Percentiles rank a stretch among this genome's conserved stretches.
phyloP scores from a whole-genome alignment of 2,888 invertebrate species.

The Petrolisthes cinctipes region DNA sequence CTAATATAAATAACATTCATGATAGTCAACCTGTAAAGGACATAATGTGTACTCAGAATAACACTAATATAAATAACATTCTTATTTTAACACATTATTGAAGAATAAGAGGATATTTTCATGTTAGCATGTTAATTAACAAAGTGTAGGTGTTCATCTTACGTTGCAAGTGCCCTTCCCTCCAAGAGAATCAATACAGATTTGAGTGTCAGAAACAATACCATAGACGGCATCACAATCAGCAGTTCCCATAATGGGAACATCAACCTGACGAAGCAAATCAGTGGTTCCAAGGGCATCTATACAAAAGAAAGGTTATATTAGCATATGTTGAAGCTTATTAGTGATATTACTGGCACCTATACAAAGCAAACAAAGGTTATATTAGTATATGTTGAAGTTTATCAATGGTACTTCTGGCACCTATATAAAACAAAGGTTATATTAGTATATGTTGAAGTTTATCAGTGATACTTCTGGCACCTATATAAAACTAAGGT shows the following conservation, averaged over 20 bases:
- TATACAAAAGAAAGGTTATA: background rate
- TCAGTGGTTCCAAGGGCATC: constrained; percentile 1
- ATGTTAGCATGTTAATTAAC: background rate
- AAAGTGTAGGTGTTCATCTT: constrained; percentile 3
- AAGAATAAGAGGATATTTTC: no score
- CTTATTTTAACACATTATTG: no score
- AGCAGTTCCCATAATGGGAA: background rate
- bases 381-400: background rate
- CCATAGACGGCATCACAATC: constrained; percentile 38
- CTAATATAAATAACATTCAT: no score
- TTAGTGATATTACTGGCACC: background rate
- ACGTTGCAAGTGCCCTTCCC: constrained; percentile 49
- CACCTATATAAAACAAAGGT: background rate
- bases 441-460: background rate
- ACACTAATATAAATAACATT: no score
- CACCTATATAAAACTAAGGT: background rate
- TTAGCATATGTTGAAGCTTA: background rate
- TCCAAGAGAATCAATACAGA: constrained; percentile 39
- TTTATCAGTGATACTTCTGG: background rate
- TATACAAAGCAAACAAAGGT: background rate
- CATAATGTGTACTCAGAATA: no score
- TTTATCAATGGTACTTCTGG: no score
- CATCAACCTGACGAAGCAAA: constrained; percentile 26
- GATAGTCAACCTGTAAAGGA: no score
- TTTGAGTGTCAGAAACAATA: background rate